phyloP scores from a whole-genome alignment of 35 echinoderm and acorn worm genomes.

The Apostichopus japonicus region DNA sequence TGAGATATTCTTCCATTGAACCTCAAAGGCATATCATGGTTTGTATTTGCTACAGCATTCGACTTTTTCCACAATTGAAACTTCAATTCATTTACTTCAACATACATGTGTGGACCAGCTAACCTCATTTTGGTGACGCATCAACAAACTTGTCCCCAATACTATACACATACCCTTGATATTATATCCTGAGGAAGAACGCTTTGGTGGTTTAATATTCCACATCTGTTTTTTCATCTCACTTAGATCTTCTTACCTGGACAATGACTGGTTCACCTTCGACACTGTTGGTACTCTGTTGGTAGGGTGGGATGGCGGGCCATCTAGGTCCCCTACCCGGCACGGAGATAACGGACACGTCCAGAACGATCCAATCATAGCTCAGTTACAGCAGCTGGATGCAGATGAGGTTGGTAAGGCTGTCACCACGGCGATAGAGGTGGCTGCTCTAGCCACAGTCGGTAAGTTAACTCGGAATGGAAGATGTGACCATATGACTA shows the following conservation, averaged over 20 bases:
- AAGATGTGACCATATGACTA: no score
- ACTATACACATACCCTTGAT: no score
- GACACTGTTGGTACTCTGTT: conserved; percentile 85
- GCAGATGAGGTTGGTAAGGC: conserved; percentile 49
- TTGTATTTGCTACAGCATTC: no score
- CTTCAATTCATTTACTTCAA: no score
- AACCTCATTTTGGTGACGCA: no score
- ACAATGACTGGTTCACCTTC: conserved; percentile 98
- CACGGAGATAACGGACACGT: conserved; percentile 59
- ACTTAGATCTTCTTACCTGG: conserved; percentile 89
- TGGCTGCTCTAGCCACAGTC: conserved; percentile 87
- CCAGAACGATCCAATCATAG: conserved; percentile 68
- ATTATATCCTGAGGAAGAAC: no score
- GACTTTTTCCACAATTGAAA: no score
- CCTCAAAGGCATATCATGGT: no score
- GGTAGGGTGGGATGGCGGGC: conserved; percentile 95
- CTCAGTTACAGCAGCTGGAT: conserved; percentile 77
- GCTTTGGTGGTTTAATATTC: no score
- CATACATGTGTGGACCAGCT: no score
- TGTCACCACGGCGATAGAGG: conserved; percentile 82
- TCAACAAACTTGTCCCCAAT: no score
- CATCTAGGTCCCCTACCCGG: conserved; percentile 64
- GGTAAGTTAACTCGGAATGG: conserved; percentile 59
- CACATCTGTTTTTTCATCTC: not conserved
- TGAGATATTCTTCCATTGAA: no score